Base-by-base conservation (phyloP, 2,888 invertebrate genomes). In the Tuta absoluta region DNA sequence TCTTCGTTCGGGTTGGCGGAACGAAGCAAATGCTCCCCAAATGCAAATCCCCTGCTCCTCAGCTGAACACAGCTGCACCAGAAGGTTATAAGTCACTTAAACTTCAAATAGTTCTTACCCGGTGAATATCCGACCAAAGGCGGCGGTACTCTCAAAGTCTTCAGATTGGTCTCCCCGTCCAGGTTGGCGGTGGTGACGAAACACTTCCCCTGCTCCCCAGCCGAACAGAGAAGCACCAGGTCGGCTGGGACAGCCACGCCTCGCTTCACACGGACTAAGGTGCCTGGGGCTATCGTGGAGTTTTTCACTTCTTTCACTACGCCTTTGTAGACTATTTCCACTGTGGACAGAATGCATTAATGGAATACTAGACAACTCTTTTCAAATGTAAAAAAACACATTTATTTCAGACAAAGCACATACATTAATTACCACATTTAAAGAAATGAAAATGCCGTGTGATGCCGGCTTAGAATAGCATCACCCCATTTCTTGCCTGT, bases 141-240 rank as follows among this genome's bases (percentile, higher is more conserved):
- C 2, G 86, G 83, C 0, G 89, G 89, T 0, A 92, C 92, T 66
- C 91, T 78, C 65, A 92, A 67, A 65, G 94, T 94, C 89, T 96
- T 96, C 58, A 96, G 86, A 77, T 95, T 96, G 1, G 95, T 95
- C 84, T 96, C 96, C 0, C 97, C 97, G 75, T 97, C 97, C 57
- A 97, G 90, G 84, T 97, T 97, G n/a, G 96, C 96, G 0, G 97
- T 97, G 37, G 96, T 97, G 57, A 97, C 93, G 81, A 93, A 95
- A 77, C 96, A 96, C 72, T 94, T 93, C 0, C 95, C 95, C 65
- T 93, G 93, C 1, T 91, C 88, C 67, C 95, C 94, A 1, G 94
- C 94, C 0, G 95, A 94, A 24, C 95, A 94, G 0, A 97, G 82
- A 68, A 97, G 80, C 8, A 97, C 93, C 69, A 97, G 77, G 85